Evolutionary conservation across 1,140 invertebrate genomes (phyloP), one percentile per base, ranked within the genome.

Genomic region (Streblospio benedicti): DNA sequence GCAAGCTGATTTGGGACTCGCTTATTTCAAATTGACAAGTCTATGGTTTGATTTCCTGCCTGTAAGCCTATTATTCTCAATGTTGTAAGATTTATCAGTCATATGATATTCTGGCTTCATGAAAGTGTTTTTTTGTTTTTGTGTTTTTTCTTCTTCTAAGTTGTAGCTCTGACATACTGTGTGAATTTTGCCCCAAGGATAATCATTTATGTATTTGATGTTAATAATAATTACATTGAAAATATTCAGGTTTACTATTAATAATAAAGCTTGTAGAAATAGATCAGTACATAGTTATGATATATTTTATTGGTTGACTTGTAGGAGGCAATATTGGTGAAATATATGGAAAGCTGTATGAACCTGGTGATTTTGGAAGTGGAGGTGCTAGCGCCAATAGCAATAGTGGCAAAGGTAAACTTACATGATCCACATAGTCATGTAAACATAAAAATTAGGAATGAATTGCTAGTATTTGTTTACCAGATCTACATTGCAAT

Each of bases 311-410:
- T 27, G 5, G 44, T 45, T 45, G 20, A 23, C 6, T 45, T 23
- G 0, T 47, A 47, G 30, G 25, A 44, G 50, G 33, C 20, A 32
- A 32, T 25, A 41, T 60, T 33, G 67, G 69, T 14, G 18, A 55
- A 20, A 59, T 56, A 4, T 71, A 69, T 62, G 69, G 69, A 43
- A 64, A 57, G 20, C 14, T 68, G 2, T 60, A 65, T 38, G 55
- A 61, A 32, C 63, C 65, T 6, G 41, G 41, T 27, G 32, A 43
- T 33, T 71, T 69, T 62, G 69, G 69, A 6, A 67, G 66, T 61
- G 67, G 67, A 31, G 67, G 67, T 9, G 41, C 25, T 28, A 56
- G 51, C 1, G 65, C 65, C 9, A 55, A 62, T 2, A 55, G 59
- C 14, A 50, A 54, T 4, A 61, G 47, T 52, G 69, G 69, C 25